A percentile compares a stretch with the other conserved stretches of the same genome.
phyloP scores from a whole-genome alignment of 2,888 invertebrate genomes.

The Thereva unica region DNA sequence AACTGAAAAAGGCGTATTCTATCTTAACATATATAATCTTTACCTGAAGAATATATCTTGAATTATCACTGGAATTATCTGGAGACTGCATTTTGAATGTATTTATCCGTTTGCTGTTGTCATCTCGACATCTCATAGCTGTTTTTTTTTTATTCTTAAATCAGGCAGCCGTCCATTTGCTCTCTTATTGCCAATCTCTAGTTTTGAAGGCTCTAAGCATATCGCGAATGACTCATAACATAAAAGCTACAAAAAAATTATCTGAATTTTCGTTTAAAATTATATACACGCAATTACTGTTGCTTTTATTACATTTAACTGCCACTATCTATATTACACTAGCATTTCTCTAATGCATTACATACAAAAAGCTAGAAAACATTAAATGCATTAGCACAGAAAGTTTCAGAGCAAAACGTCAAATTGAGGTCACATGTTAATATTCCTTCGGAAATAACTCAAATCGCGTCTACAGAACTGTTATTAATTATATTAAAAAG shows the following conservation, averaged over 20 bases:
- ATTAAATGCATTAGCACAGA: constrained; percentile 33
- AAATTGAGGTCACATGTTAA: constrained; percentile 60
- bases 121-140: too few species aligned
- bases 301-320: constrained; percentile 2
- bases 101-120: constrained; percentile 7
- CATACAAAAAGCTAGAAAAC: constrained; percentile 35
- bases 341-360: constrained; percentile 1
- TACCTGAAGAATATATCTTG: constrained; percentile 77
- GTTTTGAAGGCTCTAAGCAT: too few species aligned
- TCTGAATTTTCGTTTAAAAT: too few species aligned
- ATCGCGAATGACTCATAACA: too few species aligned
- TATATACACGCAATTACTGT: too few species aligned
- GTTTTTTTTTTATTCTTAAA: too few species aligned
- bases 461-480: not conserved
- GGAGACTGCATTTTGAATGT: constrained; percentile 43
- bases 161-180: too few species aligned
- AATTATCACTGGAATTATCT: constrained; percentile 42
- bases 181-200: too few species aligned
- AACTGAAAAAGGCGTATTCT: not conserved
- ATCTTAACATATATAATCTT: constrained; percentile 12
- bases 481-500: constrained; percentile 3
- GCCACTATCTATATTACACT: constrained; percentile 18
- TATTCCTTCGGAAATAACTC: constrained; percentile 26
- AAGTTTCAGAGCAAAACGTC: constrained; percentile 48
- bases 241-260: too few species aligned